These are phyloP conservation scores for Drosophila pallidifrons DNA, from an alignment of 1,140 invertebrate genomes.

Conservation along the genomic window DNA sequence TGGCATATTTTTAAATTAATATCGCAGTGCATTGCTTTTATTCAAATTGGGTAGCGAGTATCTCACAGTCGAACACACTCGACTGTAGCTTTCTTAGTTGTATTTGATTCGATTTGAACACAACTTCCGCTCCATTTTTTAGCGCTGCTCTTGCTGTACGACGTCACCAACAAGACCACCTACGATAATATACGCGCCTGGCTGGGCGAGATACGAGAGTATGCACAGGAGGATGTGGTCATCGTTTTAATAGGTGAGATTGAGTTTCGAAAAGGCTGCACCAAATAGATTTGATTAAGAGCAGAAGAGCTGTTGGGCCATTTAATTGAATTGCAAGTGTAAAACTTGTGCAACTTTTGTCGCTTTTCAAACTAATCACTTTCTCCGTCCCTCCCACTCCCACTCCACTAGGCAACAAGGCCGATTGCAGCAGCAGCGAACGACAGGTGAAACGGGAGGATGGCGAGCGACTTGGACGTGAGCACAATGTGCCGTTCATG, in stretches of 20 bases:
- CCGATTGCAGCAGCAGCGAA: slow-evolving; percentile 90
- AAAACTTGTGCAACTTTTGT: slow-evolving; percentile 51
- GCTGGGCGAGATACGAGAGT: slow-evolving; percentile 94
- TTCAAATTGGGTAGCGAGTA: too few species aligned
- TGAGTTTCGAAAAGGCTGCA: slow-evolving; percentile 42
- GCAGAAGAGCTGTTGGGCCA: slow-evolving; percentile 36
- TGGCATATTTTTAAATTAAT: too few species aligned
- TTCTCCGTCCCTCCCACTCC: neutral
- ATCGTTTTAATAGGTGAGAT: slow-evolving; percentile 93
- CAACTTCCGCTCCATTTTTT: slow-evolving; percentile 4
- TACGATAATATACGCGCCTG: slow-evolving; percentile 95
- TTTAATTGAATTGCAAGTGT: slow-evolving; percentile 59
- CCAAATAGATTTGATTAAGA: slow-evolving; percentile 48
- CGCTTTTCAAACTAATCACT: slow-evolving; percentile 21
- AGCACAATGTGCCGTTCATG: slow-evolving; percentile 94
- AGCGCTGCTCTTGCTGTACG: slow-evolving; percentile 95
- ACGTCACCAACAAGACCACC: slow-evolving; percentile 95
- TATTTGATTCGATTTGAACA: neutral
- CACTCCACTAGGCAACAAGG: slow-evolving; percentile 90
- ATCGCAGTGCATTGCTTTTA: too few species aligned
- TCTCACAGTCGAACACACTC: too few species aligned
- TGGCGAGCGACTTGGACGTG: slow-evolving; percentile 91
- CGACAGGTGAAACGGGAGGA: slow-evolving; percentile 92
- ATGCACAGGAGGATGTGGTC: slow-evolving; percentile 94
- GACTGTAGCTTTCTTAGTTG: too few species aligned